Evolutionary conservation across 1,140 invertebrate species (phyloP).

Genomic region (Dinothrombium tinctorium): DNA sequence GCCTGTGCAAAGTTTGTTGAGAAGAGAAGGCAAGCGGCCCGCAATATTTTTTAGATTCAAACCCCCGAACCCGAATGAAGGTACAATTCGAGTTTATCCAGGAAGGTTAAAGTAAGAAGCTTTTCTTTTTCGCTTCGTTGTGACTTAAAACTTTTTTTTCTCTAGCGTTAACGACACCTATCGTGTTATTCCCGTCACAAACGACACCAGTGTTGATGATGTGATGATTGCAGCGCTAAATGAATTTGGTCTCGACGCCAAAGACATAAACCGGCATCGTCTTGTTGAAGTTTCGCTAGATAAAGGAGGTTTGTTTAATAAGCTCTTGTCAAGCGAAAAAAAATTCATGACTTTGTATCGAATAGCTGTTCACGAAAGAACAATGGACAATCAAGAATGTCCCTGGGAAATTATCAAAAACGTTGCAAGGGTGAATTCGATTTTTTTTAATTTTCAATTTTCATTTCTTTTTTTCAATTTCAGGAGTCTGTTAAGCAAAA

Average conservation of each 20-base stretch:
- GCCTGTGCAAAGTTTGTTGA: constrained; percentile 52
- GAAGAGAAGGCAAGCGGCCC: constrained; percentile 75
- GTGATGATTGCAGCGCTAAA: constrained; percentile 64
- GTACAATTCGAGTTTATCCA: constrained; percentile 30
- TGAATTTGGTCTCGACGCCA: constrained; percentile 57
- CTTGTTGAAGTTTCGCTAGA: constrained; percentile 86
- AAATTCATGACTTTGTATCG: not conserved
- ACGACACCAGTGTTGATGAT: constrained; percentile 62
- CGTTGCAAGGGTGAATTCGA: constrained; percentile 22
- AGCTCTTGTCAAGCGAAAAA: not conserved
- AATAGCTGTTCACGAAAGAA: constrained; percentile 54
- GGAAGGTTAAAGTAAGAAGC: constrained; percentile 27
- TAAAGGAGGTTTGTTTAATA: constrained; percentile 41
- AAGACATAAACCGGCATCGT: constrained; percentile 41
- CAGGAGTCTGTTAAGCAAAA: constrained; percentile 84
- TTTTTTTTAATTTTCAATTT: not conserved
- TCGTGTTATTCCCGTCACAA: constrained; percentile 58
- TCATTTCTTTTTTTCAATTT: not conserved
- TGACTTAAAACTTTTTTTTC: not conserved
- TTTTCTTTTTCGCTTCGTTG: too few species aligned
- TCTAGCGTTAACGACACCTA: constrained; percentile 26
- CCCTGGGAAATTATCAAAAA: constrained; percentile 82
- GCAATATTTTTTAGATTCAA: constrained; percentile 71
- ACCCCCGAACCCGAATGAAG: constrained; percentile 27
- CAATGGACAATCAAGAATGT: constrained; percentile 57